phyloP scores from a whole-genome alignment of 53 echinoderm and acorn worm species.

The Holothuria leucospilota region DNA sequence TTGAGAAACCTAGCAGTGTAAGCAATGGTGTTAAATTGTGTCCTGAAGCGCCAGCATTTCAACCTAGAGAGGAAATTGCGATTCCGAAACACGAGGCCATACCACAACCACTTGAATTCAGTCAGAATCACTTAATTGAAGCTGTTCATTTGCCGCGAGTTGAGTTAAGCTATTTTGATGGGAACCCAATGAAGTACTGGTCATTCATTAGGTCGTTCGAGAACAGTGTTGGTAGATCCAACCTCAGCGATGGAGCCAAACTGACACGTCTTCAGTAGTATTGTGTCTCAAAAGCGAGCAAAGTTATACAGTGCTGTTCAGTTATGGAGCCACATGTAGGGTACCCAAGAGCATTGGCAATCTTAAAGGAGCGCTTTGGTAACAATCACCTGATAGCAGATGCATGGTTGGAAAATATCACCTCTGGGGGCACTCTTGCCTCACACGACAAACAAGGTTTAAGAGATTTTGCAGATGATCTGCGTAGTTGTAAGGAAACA shows the following conservation, averaged over 20 bases:
- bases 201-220: conserved; percentile 61
- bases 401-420: conserved; percentile 65
- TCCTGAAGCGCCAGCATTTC: neutral
- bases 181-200: conserved; percentile 56
- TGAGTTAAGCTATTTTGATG: conserved; percentile 41
- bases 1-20: neutral
- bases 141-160: conserved; percentile 26
- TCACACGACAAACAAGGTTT: conserved; percentile 21
- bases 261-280: conserved; percentile 62
- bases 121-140: conserved; percentile 39
- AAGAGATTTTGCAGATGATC: conserved; percentile 62
- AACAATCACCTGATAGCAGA: conserved; percentile 49
- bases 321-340: conserved; percentile 55
- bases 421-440: conserved; percentile 31
- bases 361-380: conserved; percentile 62
- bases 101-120: neutral
- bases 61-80: neutral
- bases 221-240: conserved; percentile 58
- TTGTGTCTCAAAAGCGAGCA: conserved; percentile 57
- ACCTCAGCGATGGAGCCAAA: conserved; percentile 50
- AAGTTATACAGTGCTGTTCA: conserved; percentile 57
- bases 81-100: neutral
- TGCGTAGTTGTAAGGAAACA: conserved; percentile 44
- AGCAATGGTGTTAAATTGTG: too few species aligned
- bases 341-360: conserved; percentile 49